These are phyloP conservation scores for Limnephilus auricula DNA, from an alignment of 2,888 invertebrate genomes.

Conservation along the genomic window DNA sequence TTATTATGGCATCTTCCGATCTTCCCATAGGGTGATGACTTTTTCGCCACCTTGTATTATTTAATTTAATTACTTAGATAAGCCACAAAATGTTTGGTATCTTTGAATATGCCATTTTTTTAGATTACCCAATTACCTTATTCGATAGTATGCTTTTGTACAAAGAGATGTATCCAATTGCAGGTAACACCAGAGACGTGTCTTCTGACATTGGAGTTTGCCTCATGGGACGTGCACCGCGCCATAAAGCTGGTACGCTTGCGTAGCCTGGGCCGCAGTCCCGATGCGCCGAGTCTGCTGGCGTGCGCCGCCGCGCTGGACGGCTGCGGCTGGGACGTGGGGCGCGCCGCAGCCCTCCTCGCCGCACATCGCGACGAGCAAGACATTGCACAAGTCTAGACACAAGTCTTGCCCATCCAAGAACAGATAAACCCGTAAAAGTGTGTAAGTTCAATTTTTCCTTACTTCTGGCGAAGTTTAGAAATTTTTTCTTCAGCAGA, in stretches of 20 bases:
- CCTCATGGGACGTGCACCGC: slow-evolving; percentile 92
- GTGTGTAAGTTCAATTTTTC: neutral
- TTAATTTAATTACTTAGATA: too few relatives aligned
- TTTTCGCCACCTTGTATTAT: too few relatives aligned
- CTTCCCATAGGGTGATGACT: too few relatives aligned
- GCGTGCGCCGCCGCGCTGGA: slow-evolving; percentile 78
- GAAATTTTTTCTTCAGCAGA: too few relatives aligned
- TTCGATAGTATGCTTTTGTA: neutral
- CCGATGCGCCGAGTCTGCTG: slow-evolving; percentile 66
- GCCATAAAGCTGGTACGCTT: slow-evolving; percentile 90
- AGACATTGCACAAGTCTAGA: slow-evolving; percentile 60
- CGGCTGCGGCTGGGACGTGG: slow-evolving; percentile 82
- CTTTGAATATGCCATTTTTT: too few relatives aligned
- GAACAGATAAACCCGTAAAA: neutral
- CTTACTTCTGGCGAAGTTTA: too few relatives aligned
- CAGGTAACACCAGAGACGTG: slow-evolving; percentile 87
- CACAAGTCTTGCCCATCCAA: neutral
- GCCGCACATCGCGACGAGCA: slow-evolving; percentile 68
- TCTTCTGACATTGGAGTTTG: slow-evolving; percentile 87
- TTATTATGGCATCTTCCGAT: too few relatives aligned
- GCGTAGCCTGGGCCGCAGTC: slow-evolving; percentile 72
- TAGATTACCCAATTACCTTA: too few relatives aligned
- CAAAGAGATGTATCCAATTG: neutral
- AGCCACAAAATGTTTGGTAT: too few relatives aligned
- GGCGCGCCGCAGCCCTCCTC: slow-evolving; percentile 82